phyloP scores from a whole-genome alignment of 2,888 invertebrate genomes.

The Thereva unica region DNA sequence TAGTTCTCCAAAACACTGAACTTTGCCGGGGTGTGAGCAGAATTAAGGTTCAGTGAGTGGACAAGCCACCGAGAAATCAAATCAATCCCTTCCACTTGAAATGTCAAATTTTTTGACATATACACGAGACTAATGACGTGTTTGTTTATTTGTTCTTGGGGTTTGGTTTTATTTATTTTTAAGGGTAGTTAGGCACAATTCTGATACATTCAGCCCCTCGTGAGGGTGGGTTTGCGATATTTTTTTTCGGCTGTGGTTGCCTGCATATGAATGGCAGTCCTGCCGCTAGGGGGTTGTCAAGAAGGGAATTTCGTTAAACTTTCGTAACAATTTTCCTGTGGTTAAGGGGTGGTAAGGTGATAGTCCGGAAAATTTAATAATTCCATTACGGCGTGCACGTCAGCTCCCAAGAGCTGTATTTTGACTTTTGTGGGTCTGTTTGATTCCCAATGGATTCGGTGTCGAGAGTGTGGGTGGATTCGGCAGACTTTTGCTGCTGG shows the following conservation, averaged over 20 bases:
- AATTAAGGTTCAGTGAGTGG: too few species aligned
- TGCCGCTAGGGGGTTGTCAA: constrained; percentile 7
- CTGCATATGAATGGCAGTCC: background rate
- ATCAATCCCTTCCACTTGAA: constrained; percentile 4
- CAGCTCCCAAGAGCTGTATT: constrained; percentile 3
- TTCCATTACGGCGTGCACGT: constrained; percentile 2
- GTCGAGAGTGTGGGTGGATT: background rate
- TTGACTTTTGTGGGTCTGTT: constrained; percentile 22
- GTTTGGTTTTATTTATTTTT: constrained; percentile 25
- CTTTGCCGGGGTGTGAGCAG: too few species aligned
- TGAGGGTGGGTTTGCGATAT: too few species aligned
- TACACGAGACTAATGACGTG: constrained; percentile 30
- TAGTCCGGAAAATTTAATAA: constrained; percentile 34
- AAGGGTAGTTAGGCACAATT: constrained; percentile 30
- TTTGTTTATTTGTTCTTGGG: constrained; percentile 31
- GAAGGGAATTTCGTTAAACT: constrained; percentile 12
- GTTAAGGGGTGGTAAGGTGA: constrained; percentile 18
- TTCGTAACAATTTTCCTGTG: constrained; percentile 20
- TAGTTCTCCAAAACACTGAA: too few species aligned
- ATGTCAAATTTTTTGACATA: constrained; percentile 29
- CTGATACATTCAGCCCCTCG: background rate
- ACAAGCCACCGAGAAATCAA: background rate
- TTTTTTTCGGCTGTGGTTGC: too few species aligned
- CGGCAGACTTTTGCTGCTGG: background rate
- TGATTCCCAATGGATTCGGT: background rate